Base-by-base conservation (phyloP, 1,140 invertebrate genomes). In the Drosophila gunungcola region DNA sequence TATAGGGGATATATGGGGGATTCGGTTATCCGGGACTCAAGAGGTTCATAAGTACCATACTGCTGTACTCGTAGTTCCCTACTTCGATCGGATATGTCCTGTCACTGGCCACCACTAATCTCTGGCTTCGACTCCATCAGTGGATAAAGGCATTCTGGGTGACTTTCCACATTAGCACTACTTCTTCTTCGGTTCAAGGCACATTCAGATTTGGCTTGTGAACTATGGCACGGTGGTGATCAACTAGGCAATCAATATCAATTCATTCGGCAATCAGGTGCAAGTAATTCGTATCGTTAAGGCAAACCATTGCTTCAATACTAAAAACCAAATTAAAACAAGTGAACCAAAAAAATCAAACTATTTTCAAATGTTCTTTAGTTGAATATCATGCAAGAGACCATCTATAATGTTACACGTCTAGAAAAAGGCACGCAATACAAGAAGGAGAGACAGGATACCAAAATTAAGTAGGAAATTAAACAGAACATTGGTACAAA, bases 221-320 rank as follows among this genome's bases (percentile, higher is more conserved):
- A 39, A 77, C 65, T 73, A 69, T 43, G 61, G 54, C 61, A 57
- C 46, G 67, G 61, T 52, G 72, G 84, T 84, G 80, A 76, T 73
- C 63, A 84, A 80, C 76, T 88, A 84, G 63, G 67, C 65, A 76
- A 65, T 88, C 70, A 72, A 89, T 42, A 74, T 86, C 73, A 70
- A 88, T 45, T 84, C 84, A 88, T 89, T 88, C 85, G 72, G 55
- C 81, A 85, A 86, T 68, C 81, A 82, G 61, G 82, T 85, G 82
- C 82, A 89, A 73, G 46, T 69, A 86, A 83, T 69, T 83, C 67
- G 54, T 79, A 76, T 70, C 56, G 49, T 74, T 69, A 69, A 88
- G 58, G 78, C 82, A 88, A 82, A 78, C 74, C 58, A 56, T 78
- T 70, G 53, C 46, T 62, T 39, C 21, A 41, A 11, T 39, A 73